Base-by-base conservation (phyloP, 2,888 invertebrate species). In the Sinopyrophorus schimmeli region DNA sequence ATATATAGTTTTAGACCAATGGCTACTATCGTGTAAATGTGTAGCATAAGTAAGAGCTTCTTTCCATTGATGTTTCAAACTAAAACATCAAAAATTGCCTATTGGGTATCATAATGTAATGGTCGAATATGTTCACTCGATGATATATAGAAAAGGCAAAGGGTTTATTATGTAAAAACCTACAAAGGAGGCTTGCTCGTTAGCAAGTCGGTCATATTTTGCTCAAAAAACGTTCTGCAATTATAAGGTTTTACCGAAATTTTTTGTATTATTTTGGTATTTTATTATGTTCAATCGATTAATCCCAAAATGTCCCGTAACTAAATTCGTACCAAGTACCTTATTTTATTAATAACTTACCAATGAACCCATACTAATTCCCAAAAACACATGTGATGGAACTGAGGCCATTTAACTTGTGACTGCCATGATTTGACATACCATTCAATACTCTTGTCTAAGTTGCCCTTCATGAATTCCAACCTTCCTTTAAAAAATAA, bases 371-470 rank as follows among this genome's bases (percentile, higher is more conserved):
- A 95, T 78, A 93, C 82, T 20, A 95, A 77, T 69, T 96, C 96
- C 96, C 96, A 97, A 69, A 84, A 93, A 71, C 94, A 93, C 2
- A 95, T 74, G 68, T 95, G 92, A 68, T 92, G 92, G 71, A 96
- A 92, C 71, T 95, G 94, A 1, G 84, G 83, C 92, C 94, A 95
- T 30, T 88, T 77, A 50, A 82, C 76, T 67, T 94, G 93, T 2
- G 89, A 89, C 53, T 83, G 80, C 76, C 92, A 87, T 0, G 92
- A 91, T 58, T 80, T 82, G 50, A 83, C 83, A 75, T 94, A 94
- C 76, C 86, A 90, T 7, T 74, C 70, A 24, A 89, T 79, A 7
- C 89, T 86, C 16, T 80, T 77, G 11, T 83, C 80, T 27, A 92
- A 75, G 65, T 87, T 81, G 0, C 92, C 92, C 52, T 82, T 82